Evolutionary conservation across 2,113 vertebrate genomes (phyloP).

Genomic region (Marmota monax): DNA sequence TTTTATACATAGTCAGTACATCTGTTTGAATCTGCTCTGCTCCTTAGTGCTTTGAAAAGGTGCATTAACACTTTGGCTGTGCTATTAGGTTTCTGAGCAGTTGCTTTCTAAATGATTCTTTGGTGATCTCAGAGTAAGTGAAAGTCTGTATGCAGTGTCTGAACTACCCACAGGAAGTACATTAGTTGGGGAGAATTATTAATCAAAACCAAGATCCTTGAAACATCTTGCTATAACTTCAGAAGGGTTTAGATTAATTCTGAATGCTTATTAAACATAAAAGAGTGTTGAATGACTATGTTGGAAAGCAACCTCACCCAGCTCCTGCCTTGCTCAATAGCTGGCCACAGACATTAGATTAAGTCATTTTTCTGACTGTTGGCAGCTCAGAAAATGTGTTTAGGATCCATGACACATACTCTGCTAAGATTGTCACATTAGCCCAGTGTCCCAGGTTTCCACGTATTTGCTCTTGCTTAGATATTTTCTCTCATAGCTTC

Average conservation of each 20-base stretch:
- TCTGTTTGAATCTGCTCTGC: not conserved
- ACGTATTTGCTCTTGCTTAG: not conserved
- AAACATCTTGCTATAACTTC: slow-evolving; percentile 22
- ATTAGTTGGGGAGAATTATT: slow-evolving; percentile 42
- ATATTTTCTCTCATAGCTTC: not conserved
- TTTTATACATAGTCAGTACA: not conserved
- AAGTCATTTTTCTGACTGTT: not conserved
- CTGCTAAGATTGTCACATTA: not conserved
- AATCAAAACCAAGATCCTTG: slow-evolving; percentile 28
- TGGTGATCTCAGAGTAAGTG: slow-evolving; percentile 33
- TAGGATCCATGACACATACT: not conserved
- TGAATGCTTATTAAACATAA: slow-evolving; percentile 36
- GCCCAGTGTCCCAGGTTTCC: not conserved
- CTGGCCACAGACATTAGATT: not conserved
- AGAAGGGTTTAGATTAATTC: slow-evolving; percentile 30
- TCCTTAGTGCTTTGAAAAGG: slow-evolving; percentile 30
- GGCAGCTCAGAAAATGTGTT: not conserved
- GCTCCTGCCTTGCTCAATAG: not conserved
- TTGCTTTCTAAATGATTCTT: slow-evolving; percentile 38
- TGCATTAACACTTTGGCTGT: not conserved
- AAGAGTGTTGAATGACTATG: not conserved
- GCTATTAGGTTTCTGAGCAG: not conserved
- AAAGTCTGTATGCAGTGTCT: not conserved
- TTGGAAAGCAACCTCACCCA: not conserved
- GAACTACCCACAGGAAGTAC: slow-evolving; percentile 1